phyloP scores from a whole-genome alignment of 92 coral and sea anemone genomes.

The Bergia sp. region DNA sequence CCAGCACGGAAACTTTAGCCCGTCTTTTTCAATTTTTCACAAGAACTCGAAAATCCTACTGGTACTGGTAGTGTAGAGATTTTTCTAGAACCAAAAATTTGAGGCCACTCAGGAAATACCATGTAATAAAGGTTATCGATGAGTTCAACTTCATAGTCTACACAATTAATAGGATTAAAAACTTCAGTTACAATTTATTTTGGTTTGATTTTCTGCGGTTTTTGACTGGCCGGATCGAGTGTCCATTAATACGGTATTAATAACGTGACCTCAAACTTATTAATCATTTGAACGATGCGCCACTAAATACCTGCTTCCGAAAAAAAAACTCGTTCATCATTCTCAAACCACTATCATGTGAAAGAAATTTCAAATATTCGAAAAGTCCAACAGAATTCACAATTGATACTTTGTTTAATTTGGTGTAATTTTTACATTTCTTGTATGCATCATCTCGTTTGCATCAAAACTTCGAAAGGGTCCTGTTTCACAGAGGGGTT shows the following conservation, averaged over 20 bases:
- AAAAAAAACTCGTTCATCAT: not conserved
- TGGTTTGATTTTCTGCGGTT: constrained; percentile 3
- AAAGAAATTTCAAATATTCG: not conserved
- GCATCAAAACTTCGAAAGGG: not conserved
- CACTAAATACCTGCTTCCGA: not conserved
- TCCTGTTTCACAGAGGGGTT: not conserved
- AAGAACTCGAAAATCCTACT: not conserved
- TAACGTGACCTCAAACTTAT: not conserved
- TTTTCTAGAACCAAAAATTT: constrained; percentile 17
- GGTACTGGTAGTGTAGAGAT: not conserved
- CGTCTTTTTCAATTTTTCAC: not conserved
- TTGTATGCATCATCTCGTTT: not conserved
- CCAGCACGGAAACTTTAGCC: too few relatives aligned
- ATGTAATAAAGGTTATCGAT: constrained; percentile 17
- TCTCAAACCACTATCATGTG: not conserved
- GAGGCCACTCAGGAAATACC: not conserved
- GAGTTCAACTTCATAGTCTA: not conserved
- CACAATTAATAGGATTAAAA: constrained; percentile 1
- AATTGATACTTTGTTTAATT: not conserved
- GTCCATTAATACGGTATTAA: not conserved
- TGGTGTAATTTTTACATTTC: too few relatives aligned
- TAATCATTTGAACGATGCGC: too few relatives aligned
- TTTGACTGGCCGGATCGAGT: not conserved
- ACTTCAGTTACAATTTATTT: not conserved
- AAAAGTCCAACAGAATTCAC: not conserved